Evolutionary conservation across 2,797 vertebrate species (phyloP).

Genomic region (Nyctalus aviator): DNA sequence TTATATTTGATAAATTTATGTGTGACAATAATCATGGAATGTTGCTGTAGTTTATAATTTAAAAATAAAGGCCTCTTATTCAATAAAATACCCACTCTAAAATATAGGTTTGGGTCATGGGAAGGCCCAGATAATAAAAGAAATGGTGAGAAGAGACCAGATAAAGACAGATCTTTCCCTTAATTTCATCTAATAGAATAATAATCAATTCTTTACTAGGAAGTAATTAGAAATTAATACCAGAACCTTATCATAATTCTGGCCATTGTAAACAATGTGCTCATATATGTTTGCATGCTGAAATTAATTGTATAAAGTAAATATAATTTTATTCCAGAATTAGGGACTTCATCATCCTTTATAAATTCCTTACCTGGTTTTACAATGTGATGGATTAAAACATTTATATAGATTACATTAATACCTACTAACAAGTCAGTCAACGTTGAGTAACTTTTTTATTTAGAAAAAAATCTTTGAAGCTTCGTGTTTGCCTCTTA

Average conservation of each 20-base stretch:
- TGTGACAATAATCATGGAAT: not conserved
- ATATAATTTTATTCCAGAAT: not conserved
- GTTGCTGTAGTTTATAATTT: not conserved
- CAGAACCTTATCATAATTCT: not conserved
- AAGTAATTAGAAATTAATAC: not conserved
- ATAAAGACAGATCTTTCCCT: not conserved
- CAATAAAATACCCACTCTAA: not conserved
- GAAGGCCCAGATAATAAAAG: not conserved
- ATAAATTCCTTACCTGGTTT: not conserved
- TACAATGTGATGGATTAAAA: not conserved
- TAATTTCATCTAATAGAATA: slow-evolving; percentile 16
- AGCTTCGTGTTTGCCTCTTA: not conserved
- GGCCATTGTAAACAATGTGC: not conserved
- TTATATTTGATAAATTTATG: slow-evolving; percentile 14
- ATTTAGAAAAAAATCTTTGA: not conserved
- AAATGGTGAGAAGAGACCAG: not conserved
- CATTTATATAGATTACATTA: not conserved
- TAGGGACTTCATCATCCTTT: not conserved
- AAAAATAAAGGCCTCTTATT: not conserved
- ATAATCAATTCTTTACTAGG: not conserved
- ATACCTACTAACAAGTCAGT: not conserved
- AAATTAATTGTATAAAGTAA: not conserved
- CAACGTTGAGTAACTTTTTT: not conserved
- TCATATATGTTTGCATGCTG: not conserved
- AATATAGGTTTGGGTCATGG: not conserved